Percentiles rank a stretch among this genome's conserved stretches.
These are phyloP conservation scores for Chrysochloris asiatica DNA, from an alignment of 2,113 vertebrate genomes.

Conservation along the genomic window DNA sequence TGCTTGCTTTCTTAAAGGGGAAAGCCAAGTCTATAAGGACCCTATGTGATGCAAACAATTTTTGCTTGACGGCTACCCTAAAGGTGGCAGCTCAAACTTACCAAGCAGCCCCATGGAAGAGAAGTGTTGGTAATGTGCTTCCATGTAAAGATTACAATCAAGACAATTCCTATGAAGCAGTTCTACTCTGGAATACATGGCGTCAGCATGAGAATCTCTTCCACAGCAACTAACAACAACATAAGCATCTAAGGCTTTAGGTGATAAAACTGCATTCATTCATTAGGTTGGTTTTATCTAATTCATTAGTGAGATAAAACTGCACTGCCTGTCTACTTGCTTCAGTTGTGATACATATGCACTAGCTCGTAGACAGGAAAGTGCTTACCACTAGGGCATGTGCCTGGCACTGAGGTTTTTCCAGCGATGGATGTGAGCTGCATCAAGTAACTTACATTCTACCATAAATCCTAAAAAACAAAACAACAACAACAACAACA, in stretches of 20 bases:
- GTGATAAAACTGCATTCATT: not conserved
- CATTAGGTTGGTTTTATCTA: not conserved
- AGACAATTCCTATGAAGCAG: not conserved
- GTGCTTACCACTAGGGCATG: not conserved
- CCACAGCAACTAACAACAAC: not conserved
- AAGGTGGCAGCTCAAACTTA: not conserved
- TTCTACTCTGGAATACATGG: not conserved
- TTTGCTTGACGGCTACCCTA: not conserved
- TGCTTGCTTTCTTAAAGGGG: not conserved
- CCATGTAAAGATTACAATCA: not conserved
- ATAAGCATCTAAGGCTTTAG: not conserved
- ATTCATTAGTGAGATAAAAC: slow-evolving; percentile 25
- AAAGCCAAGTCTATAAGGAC: not conserved
- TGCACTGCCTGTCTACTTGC: not conserved
- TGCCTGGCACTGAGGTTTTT: not conserved
- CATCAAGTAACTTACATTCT: not conserved
- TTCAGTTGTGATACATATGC: not conserved
- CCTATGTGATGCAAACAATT: too few relatives aligned
- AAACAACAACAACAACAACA: not conserved
- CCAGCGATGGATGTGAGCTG: not conserved
- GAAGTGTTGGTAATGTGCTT: not conserved
- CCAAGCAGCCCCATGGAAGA: not conserved
- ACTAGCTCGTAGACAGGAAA: not conserved
- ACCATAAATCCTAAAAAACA: not conserved
- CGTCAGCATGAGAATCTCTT: not conserved